A percentile compares a stretch with the other conserved stretches of the same genome.
Evolutionary conservation across 2,113 vertebrate species (phyloP).

Genomic region (Gila orcuttii): DNA sequence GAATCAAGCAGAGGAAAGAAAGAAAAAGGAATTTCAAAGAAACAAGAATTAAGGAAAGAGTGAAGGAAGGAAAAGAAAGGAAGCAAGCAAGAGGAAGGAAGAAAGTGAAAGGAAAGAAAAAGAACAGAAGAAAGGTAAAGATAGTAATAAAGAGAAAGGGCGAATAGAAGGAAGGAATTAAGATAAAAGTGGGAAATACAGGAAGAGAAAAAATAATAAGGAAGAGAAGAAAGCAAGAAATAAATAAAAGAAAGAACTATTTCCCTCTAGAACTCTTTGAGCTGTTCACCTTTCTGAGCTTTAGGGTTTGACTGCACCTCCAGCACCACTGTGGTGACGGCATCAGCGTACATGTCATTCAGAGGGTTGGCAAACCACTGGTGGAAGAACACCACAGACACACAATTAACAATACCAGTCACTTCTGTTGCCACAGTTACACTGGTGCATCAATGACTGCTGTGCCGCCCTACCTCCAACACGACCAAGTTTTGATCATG

Average conservation of each 20-base stretch:
- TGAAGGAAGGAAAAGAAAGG: not conserved
- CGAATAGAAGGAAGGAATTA: not conserved
- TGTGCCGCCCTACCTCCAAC: conserved; percentile 83
- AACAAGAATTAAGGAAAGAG: not conserved
- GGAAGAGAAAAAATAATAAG: no score
- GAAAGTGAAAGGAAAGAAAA: not conserved
- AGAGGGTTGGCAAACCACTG: conserved; percentile 96
- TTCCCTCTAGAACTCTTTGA: not conserved
- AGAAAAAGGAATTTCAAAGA: not conserved
- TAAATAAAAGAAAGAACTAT: not conserved
- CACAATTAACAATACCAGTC: not conserved
- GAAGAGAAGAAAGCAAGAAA: not conserved
- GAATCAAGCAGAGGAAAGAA: not conserved
- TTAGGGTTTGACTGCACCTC: conserved; percentile 97
- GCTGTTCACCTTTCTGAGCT: conserved; percentile 86
- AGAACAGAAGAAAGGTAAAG: not conserved
- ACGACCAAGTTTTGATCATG: conserved; percentile 91
- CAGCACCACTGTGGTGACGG: conserved; percentile 90
- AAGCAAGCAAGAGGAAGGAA: not conserved
- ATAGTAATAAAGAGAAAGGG: not conserved
- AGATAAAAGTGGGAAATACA: not conserved
- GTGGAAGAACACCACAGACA: conserved; percentile 9
- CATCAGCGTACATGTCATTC: conserved; percentile 97
- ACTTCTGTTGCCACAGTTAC: not conserved
- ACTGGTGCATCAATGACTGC: not conserved